Base-by-base conservation (phyloP, 2,888 invertebrate genomes). In the Dyspetes luteomarginatus region DNA sequence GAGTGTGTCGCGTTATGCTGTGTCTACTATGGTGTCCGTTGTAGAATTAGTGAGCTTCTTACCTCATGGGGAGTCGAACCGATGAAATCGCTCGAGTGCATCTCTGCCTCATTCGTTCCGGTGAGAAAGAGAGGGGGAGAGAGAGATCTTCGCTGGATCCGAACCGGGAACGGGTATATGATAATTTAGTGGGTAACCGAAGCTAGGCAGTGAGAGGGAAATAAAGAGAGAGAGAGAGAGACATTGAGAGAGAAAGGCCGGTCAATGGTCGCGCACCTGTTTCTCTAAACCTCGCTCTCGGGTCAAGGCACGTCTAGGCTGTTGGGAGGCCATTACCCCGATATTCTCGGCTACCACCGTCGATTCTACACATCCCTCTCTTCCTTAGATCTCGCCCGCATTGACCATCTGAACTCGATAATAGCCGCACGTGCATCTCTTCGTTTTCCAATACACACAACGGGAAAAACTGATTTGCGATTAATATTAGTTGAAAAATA, bases 291-390 rank as follows among this genome's bases (percentile, higher is more conserved):
- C 74, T 72, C 78, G 72, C 75, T 71, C 86, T 82, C 87, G 87
- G 90, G 90, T 90, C 90, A 90, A 91, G 91, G 89, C 87, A 89
- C 90, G 90, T 89, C 91, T 90, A 90, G 90, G 90, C 82, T 90
- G 90, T 90, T 86, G 83, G 86, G 88, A 91, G 90, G 90, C 88
- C 91, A 86, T 91, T 91, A 89, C 89, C 89, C 91, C 86, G 88
- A 89, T 85, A 83, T 83, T 83, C 84, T 86, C 71, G 64, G 84
- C 81, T 82, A 82, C 85, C 84, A 82, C 82, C 36, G 26, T 60
- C 28, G 30, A 52, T 77, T 75, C 55, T 60, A 55, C 62, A 15
- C 68, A 36, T 60, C 22, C n/a, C 9, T 24, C 24, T 1, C 36
- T 36, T 19, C 50, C 9, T 30, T 4, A 2, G 9, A 0, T 52